A percentile compares a stretch with the other conserved stretches of the same genome.
Conservation (phyloP, 2,888 invertebrate genomes). For the Drosophila niveifrons region DNA sequence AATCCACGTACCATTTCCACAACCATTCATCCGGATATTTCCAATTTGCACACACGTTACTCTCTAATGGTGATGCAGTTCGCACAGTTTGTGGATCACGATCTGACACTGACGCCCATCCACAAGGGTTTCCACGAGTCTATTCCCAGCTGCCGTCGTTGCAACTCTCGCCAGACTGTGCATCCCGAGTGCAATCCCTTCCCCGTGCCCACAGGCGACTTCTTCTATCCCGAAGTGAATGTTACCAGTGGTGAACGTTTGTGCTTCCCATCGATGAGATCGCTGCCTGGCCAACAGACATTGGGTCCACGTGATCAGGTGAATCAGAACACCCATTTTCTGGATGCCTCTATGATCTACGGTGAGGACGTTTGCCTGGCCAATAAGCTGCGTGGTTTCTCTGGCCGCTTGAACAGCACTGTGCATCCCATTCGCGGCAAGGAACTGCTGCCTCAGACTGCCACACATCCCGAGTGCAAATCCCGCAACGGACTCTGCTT, state of each 20-base stretch:
- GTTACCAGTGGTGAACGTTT: slow-evolving; percentile 92
- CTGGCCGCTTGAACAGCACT: slow-evolving; percentile 93
- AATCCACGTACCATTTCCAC: slow-evolving; percentile 95
- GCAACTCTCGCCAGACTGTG: slow-evolving; percentile 94
- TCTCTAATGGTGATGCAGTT: slow-evolving; percentile 98
- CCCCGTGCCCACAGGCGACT: slow-evolving; percentile 94
- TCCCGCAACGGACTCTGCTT: slow-evolving; percentile 94
- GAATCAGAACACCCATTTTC: slow-evolving; percentile 96
- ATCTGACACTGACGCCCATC: slow-evolving; percentile 96
- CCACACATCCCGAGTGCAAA: slow-evolving; percentile 94
- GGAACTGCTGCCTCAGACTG: slow-evolving; percentile 92
- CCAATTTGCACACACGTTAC: slow-evolving; percentile 94
- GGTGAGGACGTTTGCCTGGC: slow-evolving; percentile 95
- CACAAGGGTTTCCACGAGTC: slow-evolving; percentile 96
- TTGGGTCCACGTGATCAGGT: slow-evolving; percentile 96
- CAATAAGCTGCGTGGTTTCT: slow-evolving; percentile 91
- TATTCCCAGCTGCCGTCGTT: slow-evolving; percentile 94
- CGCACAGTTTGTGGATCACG: slow-evolving; percentile 97
- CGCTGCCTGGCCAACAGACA: slow-evolving; percentile 95
- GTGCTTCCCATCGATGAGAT: slow-evolving; percentile 98
- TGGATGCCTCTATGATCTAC: slow-evolving; percentile 95
- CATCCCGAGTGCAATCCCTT: slow-evolving; percentile 98
- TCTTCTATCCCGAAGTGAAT: slow-evolving; percentile 95
- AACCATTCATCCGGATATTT: slow-evolving; percentile 95
- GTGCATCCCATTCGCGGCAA: slow-evolving; percentile 90